A percentile compares a stretch with the other conserved stretches of the same genome.
Evolutionary conservation across 2,113 vertebrate genomes (phyloP).

Genomic region (Illadopsis cleaveri): DNA sequence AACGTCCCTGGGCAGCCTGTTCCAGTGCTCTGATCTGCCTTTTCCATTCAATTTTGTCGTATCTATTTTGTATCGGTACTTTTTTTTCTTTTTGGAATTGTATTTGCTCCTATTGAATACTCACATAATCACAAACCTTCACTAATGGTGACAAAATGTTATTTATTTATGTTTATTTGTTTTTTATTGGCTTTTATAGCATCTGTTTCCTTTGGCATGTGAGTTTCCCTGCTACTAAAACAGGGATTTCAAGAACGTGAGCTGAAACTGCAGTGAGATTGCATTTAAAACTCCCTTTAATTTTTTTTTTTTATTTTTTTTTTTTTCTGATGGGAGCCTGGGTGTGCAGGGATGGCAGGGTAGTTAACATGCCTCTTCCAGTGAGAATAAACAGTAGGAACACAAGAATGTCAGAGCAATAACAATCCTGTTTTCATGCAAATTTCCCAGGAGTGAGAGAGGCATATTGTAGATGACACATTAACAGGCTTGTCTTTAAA

Average conservation of each 20-base stretch:
- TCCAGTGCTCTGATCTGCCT: neutral
- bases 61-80: neutral
- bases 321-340: neutral
- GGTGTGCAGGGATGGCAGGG: neutral
- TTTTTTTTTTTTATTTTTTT: neutral
- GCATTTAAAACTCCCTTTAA: neutral
- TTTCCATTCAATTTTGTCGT: neutral
- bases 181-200: slow-evolving; percentile 60
- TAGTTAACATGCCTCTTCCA: neutral
- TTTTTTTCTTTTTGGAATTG: neutral
- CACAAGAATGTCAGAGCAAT: slow-evolving; percentile 58
- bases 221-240: slow-evolving; percentile 22
- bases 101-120: slow-evolving; percentile 2
- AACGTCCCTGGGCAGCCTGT: neutral
- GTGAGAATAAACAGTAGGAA: slow-evolving; percentile 44
- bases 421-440: slow-evolving; percentile 61
- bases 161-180: slow-evolving; percentile 69
- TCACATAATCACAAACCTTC: slow-evolving; percentile 42
- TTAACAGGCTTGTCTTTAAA: slow-evolving; percentile 67
- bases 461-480: slow-evolving; percentile 61
- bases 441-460: slow-evolving; percentile 62
- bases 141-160: slow-evolving; percentile 64
- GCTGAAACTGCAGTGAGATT: neutral
- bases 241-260: slow-evolving; percentile 6
- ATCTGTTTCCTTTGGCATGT: slow-evolving; percentile 66